Evolutionary conservation across 1,140 invertebrate species (phyloP), one percentile per base, ranked within the genome.

Genomic region (Drosophila simulans): DNA sequence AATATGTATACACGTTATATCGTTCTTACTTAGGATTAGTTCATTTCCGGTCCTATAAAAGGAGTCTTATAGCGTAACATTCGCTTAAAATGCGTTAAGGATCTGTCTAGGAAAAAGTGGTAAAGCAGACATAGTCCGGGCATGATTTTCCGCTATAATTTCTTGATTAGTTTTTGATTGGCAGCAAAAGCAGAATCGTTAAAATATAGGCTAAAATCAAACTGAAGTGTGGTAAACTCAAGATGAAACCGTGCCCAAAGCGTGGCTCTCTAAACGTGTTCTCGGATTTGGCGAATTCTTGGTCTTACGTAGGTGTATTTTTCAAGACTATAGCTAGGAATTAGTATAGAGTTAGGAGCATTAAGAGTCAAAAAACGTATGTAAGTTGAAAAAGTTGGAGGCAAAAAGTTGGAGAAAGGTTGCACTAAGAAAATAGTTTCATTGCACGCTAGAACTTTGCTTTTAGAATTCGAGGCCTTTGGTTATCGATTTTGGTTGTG

Each of bases 401-500:
- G 49, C 45, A 75, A 72, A 63, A 65, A 65, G 39, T 51, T 60
- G 42, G 40, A 48, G 45, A 63, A 77, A 59, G 45, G 34, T 71
- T 75, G 49, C 63, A 70, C 56, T 76, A 65, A 65, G 68, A 82
- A 83, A 72, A 72, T 80, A 39, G 40, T 25, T 62, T 85, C 69
- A 63, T 80, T 85, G 81, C 81, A 85, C 82, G 82, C 82, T 72
- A 72, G 63, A 78, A 88, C 68, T 49, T 85, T 84, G 68, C 66
- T 63, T 68, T 63, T 68, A 72, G 60, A 68, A 60, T 79, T 75
- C 43, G 62, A 55, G 40, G n/a, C 13, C 42, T 25, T 49, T 43
- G 42, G 42, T 20, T 15, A 54, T 59, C 42, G 11, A 54, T 64
- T 4, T 11, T 49, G 11, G 40, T 25, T 25, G 31, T 37, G 34